Conservation (phyloP, 2,888 invertebrate species). For the Rotaria magnacalcarata region DNA sequence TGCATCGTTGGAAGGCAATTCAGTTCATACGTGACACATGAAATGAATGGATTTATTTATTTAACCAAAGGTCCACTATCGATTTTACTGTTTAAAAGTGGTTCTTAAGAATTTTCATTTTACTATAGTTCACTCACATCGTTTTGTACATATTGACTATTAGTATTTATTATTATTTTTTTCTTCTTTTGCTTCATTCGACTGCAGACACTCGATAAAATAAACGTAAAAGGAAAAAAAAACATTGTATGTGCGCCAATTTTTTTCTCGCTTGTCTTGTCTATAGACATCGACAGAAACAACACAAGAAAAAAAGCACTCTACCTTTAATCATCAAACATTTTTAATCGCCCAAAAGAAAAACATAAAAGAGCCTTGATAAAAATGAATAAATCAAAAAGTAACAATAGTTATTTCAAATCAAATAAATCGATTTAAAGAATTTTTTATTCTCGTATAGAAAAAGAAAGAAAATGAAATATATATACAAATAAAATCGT, state of each 20-base stretch:
- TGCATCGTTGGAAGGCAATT: slow-evolving; percentile 35
- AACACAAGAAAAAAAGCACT: background rate
- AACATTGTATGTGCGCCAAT: background rate
- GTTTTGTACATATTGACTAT: background rate
- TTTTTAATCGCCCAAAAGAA: background rate
- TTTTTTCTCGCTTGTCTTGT: background rate
- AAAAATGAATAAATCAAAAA: background rate
- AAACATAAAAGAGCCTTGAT: background rate
- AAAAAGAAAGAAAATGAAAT: background rate
- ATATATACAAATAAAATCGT: background rate
- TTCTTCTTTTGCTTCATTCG: background rate
- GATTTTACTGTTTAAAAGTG: slow-evolving; percentile 36
- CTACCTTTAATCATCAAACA: background rate
- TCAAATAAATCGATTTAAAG: background rate
- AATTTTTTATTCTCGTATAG: background rate
- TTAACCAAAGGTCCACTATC: slow-evolving; percentile 12
- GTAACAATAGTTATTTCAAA: background rate
- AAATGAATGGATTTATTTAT: slow-evolving; percentile 34
- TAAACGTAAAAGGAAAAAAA: background rate
- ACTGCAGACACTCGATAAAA: background rate
- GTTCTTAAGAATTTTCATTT: background rate
- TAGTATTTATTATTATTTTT: slow-evolving; percentile 28
- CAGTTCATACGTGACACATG: slow-evolving; percentile 23
- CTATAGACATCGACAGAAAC: background rate
- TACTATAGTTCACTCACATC: background rate